Conservation (phyloP, 1,140 invertebrate species). For the Dinothrombium tinctorium region DNA sequence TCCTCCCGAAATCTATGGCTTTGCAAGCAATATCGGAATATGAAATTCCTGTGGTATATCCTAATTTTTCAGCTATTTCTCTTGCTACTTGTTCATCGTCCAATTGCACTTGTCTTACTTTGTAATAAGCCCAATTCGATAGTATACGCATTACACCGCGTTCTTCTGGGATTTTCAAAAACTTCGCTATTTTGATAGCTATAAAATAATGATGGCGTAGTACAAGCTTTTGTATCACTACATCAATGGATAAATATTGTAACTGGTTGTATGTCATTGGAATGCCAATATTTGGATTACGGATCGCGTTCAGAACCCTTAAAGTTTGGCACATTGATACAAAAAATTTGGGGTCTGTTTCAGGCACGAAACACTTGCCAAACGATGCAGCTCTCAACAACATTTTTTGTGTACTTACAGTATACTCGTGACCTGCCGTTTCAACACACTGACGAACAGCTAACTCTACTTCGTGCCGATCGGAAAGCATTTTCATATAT, state of each 20-base stretch:
- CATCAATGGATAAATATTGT: slow-evolving; percentile 43
- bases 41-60: slow-evolving; percentile 61
- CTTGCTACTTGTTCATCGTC: slow-evolving; percentile 63
- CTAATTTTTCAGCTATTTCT: slow-evolving; percentile 69
- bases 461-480: slow-evolving; percentile 32
- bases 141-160: slow-evolving; percentile 67
- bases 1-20: slow-evolving; percentile 59
- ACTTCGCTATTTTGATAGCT: slow-evolving; percentile 67
- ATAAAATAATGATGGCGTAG: slow-evolving; percentile 64
- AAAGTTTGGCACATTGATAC: slow-evolving; percentile 66
- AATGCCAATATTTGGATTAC: slow-evolving; percentile 62
- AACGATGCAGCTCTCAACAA: slow-evolving; percentile 71
- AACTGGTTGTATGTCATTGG: slow-evolving; percentile 75
- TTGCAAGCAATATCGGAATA: slow-evolving; percentile 78
- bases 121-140: slow-evolving; percentile 91
- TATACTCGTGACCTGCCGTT: slow-evolving; percentile 70
- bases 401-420: slow-evolving; percentile 60
- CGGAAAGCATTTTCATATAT: slow-evolving; percentile 64
- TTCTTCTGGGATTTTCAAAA: slow-evolving; percentile 52
- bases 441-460: slow-evolving; percentile 74
- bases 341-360: slow-evolving; percentile 52
- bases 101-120: slow-evolving; percentile 56
- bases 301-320: slow-evolving; percentile 68
- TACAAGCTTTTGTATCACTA: slow-evolving; percentile 68
- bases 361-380: slow-evolving; percentile 69